These are phyloP conservation scores for Bombyx huttoni DNA, from an alignment of 2,888 invertebrate species.

Conservation along the genomic window DNA sequence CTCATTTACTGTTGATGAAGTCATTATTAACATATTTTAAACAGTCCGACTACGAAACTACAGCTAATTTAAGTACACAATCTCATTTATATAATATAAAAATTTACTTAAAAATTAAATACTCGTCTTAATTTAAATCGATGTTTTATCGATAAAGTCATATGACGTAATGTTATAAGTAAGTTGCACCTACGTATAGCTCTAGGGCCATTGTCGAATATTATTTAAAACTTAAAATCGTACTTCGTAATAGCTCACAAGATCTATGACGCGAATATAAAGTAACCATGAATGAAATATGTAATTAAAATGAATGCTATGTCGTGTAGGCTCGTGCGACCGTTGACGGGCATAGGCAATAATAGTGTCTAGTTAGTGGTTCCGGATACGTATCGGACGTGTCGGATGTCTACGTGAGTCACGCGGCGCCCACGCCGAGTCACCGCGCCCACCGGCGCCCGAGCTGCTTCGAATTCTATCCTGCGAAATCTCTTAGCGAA, in stretches of 20 bases:
- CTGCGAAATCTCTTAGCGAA: background rate
- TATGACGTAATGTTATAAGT: background rate
- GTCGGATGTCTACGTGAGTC: conserved; percentile 73
- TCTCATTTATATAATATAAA: too few species aligned
- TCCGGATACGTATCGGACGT: conserved; percentile 72
- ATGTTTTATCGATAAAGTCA: background rate
- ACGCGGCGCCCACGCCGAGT: conserved; percentile 53
- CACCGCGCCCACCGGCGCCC: conserved; percentile 18
- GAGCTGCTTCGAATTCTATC: conserved; percentile 2
- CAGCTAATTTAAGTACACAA: too few species aligned
- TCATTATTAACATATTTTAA: conserved; percentile 19
- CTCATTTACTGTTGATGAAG: conserved; percentile 26
- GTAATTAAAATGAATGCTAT: conserved; percentile 29
- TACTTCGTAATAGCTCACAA: background rate
- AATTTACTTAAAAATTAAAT: too few species aligned
- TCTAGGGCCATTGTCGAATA: too few species aligned
- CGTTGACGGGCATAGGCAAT: conserved; percentile 39
- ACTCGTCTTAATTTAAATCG: background rate
- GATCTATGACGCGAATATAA: background rate
- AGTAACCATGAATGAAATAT: conserved; percentile 3
- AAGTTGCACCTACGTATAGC: too few species aligned
- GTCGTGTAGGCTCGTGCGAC: conserved; percentile 47
- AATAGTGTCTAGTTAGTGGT: conserved; percentile 61
- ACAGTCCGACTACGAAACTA: background rate
- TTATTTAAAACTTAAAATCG: too few species aligned